Evolutionary conservation across 2,797 vertebrate species (phyloP).

Genomic region (Oreochromis mossambicus): DNA sequence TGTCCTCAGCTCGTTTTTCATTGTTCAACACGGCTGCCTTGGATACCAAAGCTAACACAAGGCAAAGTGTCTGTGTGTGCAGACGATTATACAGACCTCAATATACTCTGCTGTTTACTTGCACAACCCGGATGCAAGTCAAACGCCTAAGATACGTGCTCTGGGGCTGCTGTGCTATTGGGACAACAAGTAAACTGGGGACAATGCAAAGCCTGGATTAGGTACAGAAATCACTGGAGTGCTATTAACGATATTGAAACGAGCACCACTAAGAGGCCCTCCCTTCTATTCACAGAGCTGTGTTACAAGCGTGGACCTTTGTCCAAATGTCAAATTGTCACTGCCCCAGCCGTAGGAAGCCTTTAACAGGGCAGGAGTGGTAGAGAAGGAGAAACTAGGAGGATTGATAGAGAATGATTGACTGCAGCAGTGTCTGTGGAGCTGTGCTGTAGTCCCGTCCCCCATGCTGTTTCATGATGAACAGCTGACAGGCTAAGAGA

Average conservation of each 20-base stretch:
- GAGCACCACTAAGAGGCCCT: constrained; percentile 33
- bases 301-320: not conserved
- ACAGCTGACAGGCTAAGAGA: not conserved
- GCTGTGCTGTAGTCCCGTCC: not conserved
- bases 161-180: constrained; percentile 9
- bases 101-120: not conserved
- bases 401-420: not conserved
- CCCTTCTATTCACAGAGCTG: constrained; percentile 18
- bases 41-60: not conserved
- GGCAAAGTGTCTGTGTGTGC: not conserved
- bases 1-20: not conserved
- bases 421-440: not conserved
- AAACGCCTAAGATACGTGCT: not conserved
- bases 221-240: constrained; percentile 53
- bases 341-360: not conserved
- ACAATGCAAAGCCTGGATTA: constrained; percentile 70
- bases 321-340: constrained; percentile 28
- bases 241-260: constrained; percentile 62
- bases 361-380: not conserved
- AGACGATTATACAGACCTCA: not conserved
- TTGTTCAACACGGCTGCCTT: not conserved
- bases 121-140: not conserved
- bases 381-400: not conserved
- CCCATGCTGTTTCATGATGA: not conserved
- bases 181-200: constrained; percentile 43